Evolutionary conservation across 2,888 invertebrate genomes (phyloP).

Genomic region (Phanerotoma sp.): DNA sequence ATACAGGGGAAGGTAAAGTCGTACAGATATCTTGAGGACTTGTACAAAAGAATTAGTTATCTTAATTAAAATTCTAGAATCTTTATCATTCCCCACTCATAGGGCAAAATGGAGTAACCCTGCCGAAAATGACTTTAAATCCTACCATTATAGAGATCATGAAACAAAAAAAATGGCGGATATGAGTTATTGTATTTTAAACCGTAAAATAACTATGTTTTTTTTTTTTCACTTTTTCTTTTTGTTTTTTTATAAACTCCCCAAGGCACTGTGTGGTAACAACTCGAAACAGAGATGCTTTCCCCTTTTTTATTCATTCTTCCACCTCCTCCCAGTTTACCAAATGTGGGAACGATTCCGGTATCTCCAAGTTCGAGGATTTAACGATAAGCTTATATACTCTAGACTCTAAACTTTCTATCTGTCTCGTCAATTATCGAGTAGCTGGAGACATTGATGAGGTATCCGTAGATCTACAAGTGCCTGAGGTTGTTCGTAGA

Average conservation of each 20-base stretch:
- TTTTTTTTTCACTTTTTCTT: too few relatives aligned
- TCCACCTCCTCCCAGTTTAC: background rate
- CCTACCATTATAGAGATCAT: too few relatives aligned
- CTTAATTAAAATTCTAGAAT: too few relatives aligned
- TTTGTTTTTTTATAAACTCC: background rate
- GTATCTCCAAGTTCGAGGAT: constrained; percentile 4
- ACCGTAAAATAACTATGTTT: too few relatives aligned
- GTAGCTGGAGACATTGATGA: constrained; percentile 4
- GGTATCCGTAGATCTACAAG: constrained; percentile 18
- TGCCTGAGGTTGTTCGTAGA: constrained; percentile 7
- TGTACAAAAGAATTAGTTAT: too few relatives aligned
- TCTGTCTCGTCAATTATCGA: constrained; percentile 18
- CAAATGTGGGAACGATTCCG: constrained; percentile 7
- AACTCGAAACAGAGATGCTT: background rate
- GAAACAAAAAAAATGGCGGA: too few relatives aligned
- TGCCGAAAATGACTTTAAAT: too few relatives aligned
- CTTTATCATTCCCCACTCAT: too few relatives aligned
- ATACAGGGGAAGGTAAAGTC: too few relatives aligned
- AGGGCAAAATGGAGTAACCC: too few relatives aligned
- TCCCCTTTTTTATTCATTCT: background rate
- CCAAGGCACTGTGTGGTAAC: background rate
- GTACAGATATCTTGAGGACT: too few relatives aligned
- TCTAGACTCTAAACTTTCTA: constrained; percentile 6
- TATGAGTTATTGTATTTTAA: too few relatives aligned
- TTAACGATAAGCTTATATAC: background rate